Evolutionary conservation across 53 echinoderm and acorn worm species (phyloP), one percentile per base, ranked within the genome.

Genomic region (Luidia sarsii): DNA sequence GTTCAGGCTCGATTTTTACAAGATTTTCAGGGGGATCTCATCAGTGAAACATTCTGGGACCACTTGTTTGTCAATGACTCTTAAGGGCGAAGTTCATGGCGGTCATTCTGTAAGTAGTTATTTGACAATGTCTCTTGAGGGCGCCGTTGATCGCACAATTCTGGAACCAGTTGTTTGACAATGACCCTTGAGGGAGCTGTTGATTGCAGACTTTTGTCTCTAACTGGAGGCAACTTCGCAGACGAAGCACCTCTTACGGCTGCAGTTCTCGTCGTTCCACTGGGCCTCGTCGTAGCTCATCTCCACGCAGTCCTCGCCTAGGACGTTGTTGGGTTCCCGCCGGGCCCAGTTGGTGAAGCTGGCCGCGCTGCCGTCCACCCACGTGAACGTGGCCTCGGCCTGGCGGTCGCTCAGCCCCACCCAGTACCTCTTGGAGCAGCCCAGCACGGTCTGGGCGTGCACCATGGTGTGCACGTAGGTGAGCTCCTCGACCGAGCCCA

Each of bases 261-360:
- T 6, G 33, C 61, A 61, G 33, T 61, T 30, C 15, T 61, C 61
- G 14, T 61, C 61, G 61, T 61, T 64, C 64, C 64, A 64, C 19
- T 64, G 15, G 3, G 18, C 64, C 10, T 34, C 33, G 2, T 34
- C 35, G 48, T 70, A 70, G 2, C 18, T 20, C 70, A 70, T 70
- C 70, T 70, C 70, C n/a, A 33, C 33, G 28, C 70, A 48, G 28
- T 70, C 49, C n/a, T 49, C 48, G 3, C 50, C 25, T n/a, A 48
- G 29, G 1, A 28, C 28, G 38, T 70, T 70, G 14, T 70, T 51
- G 25, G 70, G 70, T 46, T 70, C 49, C 16, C 27, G 18, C 9
- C 25, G 20, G 15, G 25, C 70, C 70, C 70, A 70, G 70, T 51
- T 70, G 0, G 70, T 70, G 51, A 46, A 70, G 48, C n/a, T 37